phyloP scores from a whole-genome alignment of 1,140 invertebrate species.

The Trinorchestia longiramus region DNA sequence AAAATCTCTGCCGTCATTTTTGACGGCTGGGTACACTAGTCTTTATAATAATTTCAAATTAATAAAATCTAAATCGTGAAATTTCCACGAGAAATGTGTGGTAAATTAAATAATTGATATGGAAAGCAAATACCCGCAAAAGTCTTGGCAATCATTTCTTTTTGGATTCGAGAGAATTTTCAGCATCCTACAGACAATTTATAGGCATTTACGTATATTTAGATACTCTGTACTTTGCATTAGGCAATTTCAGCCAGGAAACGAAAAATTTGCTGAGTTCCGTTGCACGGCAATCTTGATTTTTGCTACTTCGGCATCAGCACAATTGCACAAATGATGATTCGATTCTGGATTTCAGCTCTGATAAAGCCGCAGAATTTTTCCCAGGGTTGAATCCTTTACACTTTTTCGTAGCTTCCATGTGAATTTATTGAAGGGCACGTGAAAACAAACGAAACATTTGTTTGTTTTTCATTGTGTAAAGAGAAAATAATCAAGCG shows the following conservation, averaged over 20 bases:
- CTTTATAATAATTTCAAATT: too few relatives aligned
- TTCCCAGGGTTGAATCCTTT: neutral
- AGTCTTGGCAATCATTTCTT: neutral
- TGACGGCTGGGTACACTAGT: too few relatives aligned
- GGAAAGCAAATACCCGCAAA: neutral
- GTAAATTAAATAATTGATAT: neutral
- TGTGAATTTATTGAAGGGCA: neutral
- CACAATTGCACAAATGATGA: neutral
- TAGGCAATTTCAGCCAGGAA: neutral
- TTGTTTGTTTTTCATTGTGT: neutral
- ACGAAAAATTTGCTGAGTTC: neutral
- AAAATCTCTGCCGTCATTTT: too few relatives aligned
- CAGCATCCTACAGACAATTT: neutral
- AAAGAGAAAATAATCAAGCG: too few relatives aligned
- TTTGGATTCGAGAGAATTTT: neutral
- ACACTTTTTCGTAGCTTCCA: neutral
- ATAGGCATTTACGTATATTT: neutral
- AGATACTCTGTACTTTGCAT: neutral
- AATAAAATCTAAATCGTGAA: too few relatives aligned
- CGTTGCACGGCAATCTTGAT: neutral
- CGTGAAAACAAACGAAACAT: neutral
- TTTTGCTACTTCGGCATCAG: neutral
- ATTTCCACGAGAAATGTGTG: too few relatives aligned
- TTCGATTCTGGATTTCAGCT: neutral
- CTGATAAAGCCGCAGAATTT: neutral